These are phyloP conservation scores for Onthophagus sagittarius DNA, from an alignment of 2,888 invertebrate genomes.

Conservation along the genomic window DNA sequence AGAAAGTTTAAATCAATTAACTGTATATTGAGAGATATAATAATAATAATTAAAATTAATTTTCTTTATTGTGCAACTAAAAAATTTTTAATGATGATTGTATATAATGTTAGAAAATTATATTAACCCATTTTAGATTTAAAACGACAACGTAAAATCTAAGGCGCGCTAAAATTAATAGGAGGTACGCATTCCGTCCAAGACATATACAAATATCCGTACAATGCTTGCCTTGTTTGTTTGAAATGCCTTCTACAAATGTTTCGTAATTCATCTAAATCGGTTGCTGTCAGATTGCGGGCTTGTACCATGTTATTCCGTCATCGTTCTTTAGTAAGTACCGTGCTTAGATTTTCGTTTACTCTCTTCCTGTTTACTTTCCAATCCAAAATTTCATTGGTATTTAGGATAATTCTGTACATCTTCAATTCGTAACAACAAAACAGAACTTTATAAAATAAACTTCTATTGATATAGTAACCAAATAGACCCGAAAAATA, in stretches of 20 bases:
- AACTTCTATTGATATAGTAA: too few species aligned
- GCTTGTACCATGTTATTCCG: background rate
- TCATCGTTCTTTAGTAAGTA: background rate
- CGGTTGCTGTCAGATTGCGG: background rate
- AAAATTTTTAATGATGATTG: too few species aligned
- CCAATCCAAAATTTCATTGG: background rate
- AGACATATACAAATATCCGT: background rate
- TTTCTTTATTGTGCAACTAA: background rate
- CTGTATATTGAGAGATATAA: background rate
- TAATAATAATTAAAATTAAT: background rate
- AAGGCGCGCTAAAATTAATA: conserved; percentile 4
- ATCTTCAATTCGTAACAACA: too few species aligned
- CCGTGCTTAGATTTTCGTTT: background rate
- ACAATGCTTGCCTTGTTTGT: conserved; percentile 7
- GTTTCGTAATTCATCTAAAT: background rate
- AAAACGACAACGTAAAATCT: background rate
- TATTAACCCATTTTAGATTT: background rate
- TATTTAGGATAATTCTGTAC: background rate
- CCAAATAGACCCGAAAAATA: too few species aligned
- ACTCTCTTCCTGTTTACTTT: background rate
- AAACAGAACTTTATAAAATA: too few species aligned
- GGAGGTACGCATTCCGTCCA: conserved; percentile 3
- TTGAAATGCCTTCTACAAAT: conserved; percentile 3
- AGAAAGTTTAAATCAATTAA: background rate
- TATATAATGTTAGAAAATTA: background rate